Percentiles rank a stretch among this genome's conserved stretches.
Conservation (phyloP, 2,888 invertebrate genomes). For the Amiota communis region DNA sequence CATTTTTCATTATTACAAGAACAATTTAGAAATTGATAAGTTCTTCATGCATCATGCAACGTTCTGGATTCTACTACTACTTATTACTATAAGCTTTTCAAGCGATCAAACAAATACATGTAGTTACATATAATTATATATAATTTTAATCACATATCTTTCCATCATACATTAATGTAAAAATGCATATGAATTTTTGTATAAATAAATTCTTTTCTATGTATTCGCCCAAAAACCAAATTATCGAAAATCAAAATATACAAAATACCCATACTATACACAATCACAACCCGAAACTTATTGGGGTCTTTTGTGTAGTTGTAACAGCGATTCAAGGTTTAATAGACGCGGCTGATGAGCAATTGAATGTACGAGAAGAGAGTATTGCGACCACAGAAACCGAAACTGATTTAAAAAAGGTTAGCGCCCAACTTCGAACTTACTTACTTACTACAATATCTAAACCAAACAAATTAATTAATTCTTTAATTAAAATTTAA, state of each 20-base stretch:
- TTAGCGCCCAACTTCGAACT: slow-evolving; percentile 56
- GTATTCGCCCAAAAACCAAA: slow-evolving; percentile 3
- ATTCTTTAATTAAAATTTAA: background rate
- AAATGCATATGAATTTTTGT: slow-evolving; percentile 28
- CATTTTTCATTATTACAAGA: slow-evolving; percentile 25
- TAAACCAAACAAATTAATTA: background rate
- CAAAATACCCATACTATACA: slow-evolving; percentile 17
- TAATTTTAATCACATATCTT: slow-evolving; percentile 25
- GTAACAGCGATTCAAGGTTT: slow-evolving; percentile 74
- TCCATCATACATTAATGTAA: slow-evolving; percentile 22
- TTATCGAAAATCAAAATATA: slow-evolving; percentile 17
- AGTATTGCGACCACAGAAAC: slow-evolving; percentile 68
- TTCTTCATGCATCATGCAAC: slow-evolving; percentile 46
- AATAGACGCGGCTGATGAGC: slow-evolving; percentile 74
- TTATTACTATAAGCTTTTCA: background rate
- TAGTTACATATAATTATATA: slow-evolving; percentile 9
- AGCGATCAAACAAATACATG: background rate
- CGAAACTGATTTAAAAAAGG: slow-evolving; percentile 65
- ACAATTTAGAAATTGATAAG: background rate
- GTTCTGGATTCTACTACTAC: slow-evolving; percentile 24
- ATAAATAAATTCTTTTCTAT: slow-evolving; percentile 31
- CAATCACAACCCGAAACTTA: slow-evolving; percentile 6
- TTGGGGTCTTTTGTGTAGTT: slow-evolving; percentile 58
- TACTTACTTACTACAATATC: slow-evolving; percentile 13
- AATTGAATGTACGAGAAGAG: slow-evolving; percentile 73